Conservation (phyloP, 1,140 invertebrate genomes). For the Papilio dardanus region DNA sequence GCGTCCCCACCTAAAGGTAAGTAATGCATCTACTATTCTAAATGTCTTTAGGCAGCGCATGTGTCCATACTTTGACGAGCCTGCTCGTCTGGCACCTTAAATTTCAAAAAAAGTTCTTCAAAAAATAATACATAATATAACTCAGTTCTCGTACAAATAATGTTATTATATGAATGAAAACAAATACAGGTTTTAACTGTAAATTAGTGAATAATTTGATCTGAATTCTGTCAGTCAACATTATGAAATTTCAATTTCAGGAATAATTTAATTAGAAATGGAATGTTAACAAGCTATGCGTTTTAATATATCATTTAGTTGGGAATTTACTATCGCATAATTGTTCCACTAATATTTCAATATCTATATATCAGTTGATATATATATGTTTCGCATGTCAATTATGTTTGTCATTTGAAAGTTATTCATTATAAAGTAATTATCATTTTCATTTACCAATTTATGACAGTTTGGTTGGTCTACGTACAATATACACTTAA, state of each 20-base stretch:
- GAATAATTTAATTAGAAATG: not conserved
- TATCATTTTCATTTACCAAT: not conserved
- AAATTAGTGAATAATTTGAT: not conserved
- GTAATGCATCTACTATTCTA: too few relatives aligned
- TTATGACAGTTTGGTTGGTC: too few relatives aligned
- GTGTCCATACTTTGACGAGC: too few relatives aligned
- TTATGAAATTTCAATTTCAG: conserved; percentile 14
- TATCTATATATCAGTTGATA: not conserved
- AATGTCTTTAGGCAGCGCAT: too few relatives aligned
- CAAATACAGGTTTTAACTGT: not conserved
- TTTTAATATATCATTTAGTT: conserved; percentile 4
- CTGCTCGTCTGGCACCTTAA: too few relatives aligned
- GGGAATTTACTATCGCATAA: not conserved
- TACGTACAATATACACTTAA: too few relatives aligned
- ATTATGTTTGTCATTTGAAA: not conserved
- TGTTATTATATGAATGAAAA: too few relatives aligned
- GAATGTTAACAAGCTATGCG: not conserved
- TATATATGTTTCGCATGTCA: not conserved
- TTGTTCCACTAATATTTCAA: not conserved
- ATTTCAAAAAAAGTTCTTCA: too few relatives aligned
- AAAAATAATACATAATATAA: too few relatives aligned
- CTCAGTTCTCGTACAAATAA: too few relatives aligned
- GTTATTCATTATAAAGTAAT: not conserved
- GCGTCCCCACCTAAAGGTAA: too few relatives aligned
- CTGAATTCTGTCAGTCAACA: not conserved